Evolutionary conservation across 2,113 vertebrate species (phyloP).

Genomic region (Hoplias malabaricus): DNA sequence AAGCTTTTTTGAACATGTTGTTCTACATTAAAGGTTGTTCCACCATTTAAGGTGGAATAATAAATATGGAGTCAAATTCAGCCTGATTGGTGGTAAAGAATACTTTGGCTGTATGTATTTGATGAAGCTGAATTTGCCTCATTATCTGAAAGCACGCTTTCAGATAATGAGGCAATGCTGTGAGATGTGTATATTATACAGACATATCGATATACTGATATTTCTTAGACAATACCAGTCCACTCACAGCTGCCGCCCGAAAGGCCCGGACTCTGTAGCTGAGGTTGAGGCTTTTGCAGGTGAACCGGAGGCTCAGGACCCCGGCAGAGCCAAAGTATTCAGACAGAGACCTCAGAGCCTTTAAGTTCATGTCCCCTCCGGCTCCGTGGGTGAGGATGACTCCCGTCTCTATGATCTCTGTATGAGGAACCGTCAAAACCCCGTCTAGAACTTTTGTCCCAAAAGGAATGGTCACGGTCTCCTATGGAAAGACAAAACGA

Average conservation of each 20-base stretch:
- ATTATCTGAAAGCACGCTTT: too few relatives aligned
- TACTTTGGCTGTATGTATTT: too few relatives aligned
- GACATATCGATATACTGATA: too few relatives aligned
- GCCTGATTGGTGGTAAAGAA: too few relatives aligned
- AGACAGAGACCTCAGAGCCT: conserved; percentile 81
- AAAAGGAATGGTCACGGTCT: conserved; percentile 83
- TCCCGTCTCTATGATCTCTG: conserved; percentile 58
- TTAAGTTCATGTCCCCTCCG: conserved; percentile 90
- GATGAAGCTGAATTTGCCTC: too few relatives aligned
- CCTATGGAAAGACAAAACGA: conserved; percentile 68
- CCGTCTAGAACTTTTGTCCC: conserved; percentile 81
- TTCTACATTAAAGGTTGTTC: too few relatives aligned
- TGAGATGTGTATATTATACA: too few relatives aligned
- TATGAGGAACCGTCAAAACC: conserved; percentile 75
- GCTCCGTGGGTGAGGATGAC: conserved; percentile 89
- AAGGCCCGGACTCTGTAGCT: conserved; percentile 83
- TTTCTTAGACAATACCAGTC: too few relatives aligned
- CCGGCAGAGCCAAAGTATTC: conserved; percentile 71
- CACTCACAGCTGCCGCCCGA: conserved; percentile 81
- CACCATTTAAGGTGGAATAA: too few relatives aligned
- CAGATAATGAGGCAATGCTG: too few relatives aligned
- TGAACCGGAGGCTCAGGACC: conserved; percentile 85
- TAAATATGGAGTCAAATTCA: too few relatives aligned
- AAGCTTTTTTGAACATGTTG: too few relatives aligned
- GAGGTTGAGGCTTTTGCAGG: conserved; percentile 90